Conservation (phyloP, 1,140 invertebrate species). For the Neodiprion lecontei region DNA sequence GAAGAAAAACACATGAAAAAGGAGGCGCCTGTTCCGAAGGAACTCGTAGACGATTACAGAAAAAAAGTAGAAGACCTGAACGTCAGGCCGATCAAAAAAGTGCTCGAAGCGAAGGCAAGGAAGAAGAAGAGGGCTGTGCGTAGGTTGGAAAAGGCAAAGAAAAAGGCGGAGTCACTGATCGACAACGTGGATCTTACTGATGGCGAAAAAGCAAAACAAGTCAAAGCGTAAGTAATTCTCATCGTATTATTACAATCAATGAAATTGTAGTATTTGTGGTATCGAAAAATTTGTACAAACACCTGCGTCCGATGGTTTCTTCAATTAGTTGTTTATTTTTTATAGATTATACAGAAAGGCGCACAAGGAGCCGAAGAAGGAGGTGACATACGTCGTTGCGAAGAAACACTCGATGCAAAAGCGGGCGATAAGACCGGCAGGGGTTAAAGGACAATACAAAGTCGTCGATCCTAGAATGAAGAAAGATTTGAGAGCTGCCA, state of each 20-base stretch:
- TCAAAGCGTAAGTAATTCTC: conserved; percentile 76
- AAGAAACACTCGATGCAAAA: conserved; percentile 88
- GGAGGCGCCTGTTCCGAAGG: conserved; percentile 79
- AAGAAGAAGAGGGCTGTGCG: conserved; percentile 91
- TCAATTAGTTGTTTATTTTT: conserved; percentile 24
- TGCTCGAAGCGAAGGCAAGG: conserved; percentile 96
- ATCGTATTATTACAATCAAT: conserved; percentile 7
- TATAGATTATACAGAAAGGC: conserved; percentile 93
- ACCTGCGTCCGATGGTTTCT: neutral
- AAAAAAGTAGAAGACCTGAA: conserved; percentile 87
- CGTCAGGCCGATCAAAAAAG: conserved; percentile 95
- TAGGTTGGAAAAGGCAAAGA: conserved; percentile 92
- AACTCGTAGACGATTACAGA: conserved; percentile 76
- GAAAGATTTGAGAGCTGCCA: conserved; percentile 83
- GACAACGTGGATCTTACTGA: conserved; percentile 90
- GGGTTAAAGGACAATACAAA: conserved; percentile 91
- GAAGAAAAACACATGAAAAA: conserved; percentile 90
- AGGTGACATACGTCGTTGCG: conserved; percentile 93
- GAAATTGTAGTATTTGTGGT: neutral
- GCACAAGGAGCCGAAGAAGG: conserved; percentile 81
- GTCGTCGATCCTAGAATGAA: conserved; percentile 96
- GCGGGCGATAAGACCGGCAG: conserved; percentile 77
- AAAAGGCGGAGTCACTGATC: conserved; percentile 91
- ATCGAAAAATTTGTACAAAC: neutral
- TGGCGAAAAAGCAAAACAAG: conserved; percentile 89